Base-by-base conservation (phyloP, 2,888 invertebrate genomes). In the Stenoptilia bipunctidactyla region DNA sequence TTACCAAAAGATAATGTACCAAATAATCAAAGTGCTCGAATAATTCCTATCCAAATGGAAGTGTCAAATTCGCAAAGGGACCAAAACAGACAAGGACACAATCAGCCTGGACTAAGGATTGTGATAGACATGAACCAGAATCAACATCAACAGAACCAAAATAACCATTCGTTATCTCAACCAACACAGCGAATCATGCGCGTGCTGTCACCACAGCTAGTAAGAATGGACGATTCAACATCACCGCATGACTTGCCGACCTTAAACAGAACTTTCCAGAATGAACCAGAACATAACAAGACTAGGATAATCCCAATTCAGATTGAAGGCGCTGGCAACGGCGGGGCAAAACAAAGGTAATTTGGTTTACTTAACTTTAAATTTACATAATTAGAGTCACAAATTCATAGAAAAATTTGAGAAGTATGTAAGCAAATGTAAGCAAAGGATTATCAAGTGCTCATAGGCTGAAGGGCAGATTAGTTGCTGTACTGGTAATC, bases 1-100 rank as follows among this genome's bases (percentile, higher is more conserved):
- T 52, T 84, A 47, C 75, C 84, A 5, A 63, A 71, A 47, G 82
- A 83, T 34, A 66, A 51, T 35, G 57, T 47, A 9, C 61, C 66
- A 1, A 60, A 49, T 39, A 60, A 49, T 39, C 58, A 60, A 15
- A 79, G 85, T 37, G 67, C 75, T 40, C 84, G 87, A 46, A 76
- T 90, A 38, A 87, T 91, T 53, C 91, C 91, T 0, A 87, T 92
- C 44, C 88, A 89, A 57, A 83, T 91, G 58, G 91, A 91, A 59
- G 86, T 74, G 0, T 64, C 72, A 0, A 65, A 64, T 45, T 66
- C 75, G 45, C 59, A 68, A 33, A 49, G 53, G n/a, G 30, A 30
- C 13, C 20, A 20, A 20, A 3, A 20, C 8, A 60, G 61, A 39
- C 62, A 64, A 43, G 62, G 61, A 13, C 57, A 65, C 15, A 65